phyloP scores from a whole-genome alignment of 2,888 invertebrate species.

The Steinernema carpocapsae region DNA sequence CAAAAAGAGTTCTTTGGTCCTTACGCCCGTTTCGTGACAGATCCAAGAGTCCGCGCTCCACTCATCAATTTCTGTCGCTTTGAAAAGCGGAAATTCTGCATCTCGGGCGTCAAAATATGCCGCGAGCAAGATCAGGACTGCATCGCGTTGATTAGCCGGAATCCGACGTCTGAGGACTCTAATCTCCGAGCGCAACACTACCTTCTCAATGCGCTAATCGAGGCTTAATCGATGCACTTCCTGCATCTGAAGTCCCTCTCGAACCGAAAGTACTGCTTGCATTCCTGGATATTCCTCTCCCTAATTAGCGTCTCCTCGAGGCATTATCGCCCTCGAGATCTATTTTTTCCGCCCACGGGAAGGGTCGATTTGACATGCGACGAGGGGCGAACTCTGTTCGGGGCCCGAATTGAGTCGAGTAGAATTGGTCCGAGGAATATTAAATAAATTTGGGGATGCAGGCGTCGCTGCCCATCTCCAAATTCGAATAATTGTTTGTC shows the following conservation, averaged over 20 bases:
- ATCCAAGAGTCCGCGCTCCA: conserved; percentile 25
- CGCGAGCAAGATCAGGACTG: no score
- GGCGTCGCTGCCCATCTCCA: background rate
- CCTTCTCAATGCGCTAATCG: no score
- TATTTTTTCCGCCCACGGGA: conserved; percentile 33
- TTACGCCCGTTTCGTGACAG: conserved; percentile 7
- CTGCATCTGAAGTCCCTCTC: no score
- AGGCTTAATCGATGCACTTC: no score
- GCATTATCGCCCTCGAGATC: conserved; percentile 30
- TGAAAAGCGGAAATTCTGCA: background rate
- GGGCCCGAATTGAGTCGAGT: background rate
- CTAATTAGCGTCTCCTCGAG: conserved; percentile 23
- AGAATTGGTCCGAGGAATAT: conserved; percentile 6
- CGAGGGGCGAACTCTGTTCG: background rate
- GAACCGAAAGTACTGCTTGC: no score
- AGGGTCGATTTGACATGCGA: background rate
- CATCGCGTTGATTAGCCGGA: no score
- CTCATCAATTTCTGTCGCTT: conserved; percentile 31
- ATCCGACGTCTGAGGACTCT: background rate
- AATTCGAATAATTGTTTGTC: conserved; percentile 33
- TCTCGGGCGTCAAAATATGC: background rate
- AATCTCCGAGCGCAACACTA: no score
- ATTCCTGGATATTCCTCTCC: background rate
- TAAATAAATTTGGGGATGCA: conserved; percentile 25
- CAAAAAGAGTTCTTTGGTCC: conserved; percentile 13